Conservation (phyloP, 35 echinoderm and acorn worm genomes). For the Hemicentrotus pulcherrimus region DNA sequence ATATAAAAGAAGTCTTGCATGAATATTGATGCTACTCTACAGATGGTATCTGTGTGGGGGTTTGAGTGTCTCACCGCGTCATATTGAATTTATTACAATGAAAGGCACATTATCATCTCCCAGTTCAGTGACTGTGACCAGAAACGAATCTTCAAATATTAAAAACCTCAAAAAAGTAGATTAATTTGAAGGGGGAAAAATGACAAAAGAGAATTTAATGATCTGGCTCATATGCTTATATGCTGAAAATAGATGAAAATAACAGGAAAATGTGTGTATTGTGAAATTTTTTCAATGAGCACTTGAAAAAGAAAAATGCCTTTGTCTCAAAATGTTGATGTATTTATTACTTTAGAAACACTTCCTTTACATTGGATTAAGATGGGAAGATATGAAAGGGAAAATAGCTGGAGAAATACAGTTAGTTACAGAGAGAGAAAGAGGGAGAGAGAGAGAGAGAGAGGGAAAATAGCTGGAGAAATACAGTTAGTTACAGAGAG, state of each 20-base stretch:
- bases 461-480: no score
- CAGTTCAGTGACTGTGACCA: neutral
- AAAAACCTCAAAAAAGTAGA: no score
- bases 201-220: neutral
- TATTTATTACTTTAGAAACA: neutral
- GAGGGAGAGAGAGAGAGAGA: no score
- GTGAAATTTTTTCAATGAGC: neutral
- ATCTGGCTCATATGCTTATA: neutral
- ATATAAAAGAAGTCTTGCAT: neutral
- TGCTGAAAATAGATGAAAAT: neutral
- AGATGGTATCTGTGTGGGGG: neutral
- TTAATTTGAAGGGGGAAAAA: no score
- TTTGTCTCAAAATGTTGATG: neutral
- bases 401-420: no score
- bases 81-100: neutral
- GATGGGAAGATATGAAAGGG: no score
- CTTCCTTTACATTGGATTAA: no score
- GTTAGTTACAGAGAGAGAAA: no score
- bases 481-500: no score
- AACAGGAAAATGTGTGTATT: neutral
- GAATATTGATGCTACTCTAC: neutral
- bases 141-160: no score
- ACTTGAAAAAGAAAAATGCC: neutral
- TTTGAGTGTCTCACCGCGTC: neutral
- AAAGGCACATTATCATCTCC: neutral